These are phyloP conservation scores for Exaiptasia diaphana DNA, from an alignment of 64 coral and sea anemone genomes.

Conservation along the genomic window DNA sequence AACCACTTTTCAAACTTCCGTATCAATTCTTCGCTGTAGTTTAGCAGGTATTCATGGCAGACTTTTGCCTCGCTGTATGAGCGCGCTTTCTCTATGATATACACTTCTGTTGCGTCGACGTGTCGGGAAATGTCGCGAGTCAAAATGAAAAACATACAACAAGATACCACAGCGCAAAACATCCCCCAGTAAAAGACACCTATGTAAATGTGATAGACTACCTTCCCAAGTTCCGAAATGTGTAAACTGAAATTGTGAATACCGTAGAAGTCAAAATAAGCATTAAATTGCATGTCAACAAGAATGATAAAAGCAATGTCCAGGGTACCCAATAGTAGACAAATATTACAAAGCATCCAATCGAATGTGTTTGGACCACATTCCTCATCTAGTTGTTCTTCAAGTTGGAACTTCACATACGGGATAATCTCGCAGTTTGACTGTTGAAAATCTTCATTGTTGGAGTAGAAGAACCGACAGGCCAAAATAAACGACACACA, in stretches of 20 bases:
- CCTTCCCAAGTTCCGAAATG: conserved; percentile 18
- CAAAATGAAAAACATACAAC: conserved; percentile 53
- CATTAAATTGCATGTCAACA: conserved; percentile 36
- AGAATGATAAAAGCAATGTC: conserved; percentile 28
- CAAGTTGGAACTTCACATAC: conserved; percentile 23
- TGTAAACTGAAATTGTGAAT: conserved; percentile 54
- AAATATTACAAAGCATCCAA: conserved; percentile 31
- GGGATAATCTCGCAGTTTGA: conserved; percentile 45
- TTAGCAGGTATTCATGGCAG: conserved; percentile 44
- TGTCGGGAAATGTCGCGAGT: conserved; percentile 53
- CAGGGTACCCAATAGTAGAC: conserved; percentile 7
- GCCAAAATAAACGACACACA: conserved; percentile 4
- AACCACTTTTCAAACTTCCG: conserved; percentile 58
- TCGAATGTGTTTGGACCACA: conserved; percentile 26
- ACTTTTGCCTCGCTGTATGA: conserved; percentile 26
- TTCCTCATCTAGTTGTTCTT: background rate
- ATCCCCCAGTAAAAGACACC: conserved; percentile 46
- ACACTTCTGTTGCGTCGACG: conserved; percentile 33
- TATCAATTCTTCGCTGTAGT: conserved; percentile 46
- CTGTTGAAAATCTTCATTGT: conserved; percentile 24
- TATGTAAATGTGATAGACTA: conserved; percentile 47
- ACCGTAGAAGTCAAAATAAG: conserved; percentile 66
- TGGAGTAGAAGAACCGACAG: conserved; percentile 38
- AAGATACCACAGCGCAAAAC: conserved; percentile 51
- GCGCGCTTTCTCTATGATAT: conserved; percentile 20